Evolutionary conservation across 1,140 invertebrate species (phyloP).

Genomic region (Papilio helenus): DNA sequence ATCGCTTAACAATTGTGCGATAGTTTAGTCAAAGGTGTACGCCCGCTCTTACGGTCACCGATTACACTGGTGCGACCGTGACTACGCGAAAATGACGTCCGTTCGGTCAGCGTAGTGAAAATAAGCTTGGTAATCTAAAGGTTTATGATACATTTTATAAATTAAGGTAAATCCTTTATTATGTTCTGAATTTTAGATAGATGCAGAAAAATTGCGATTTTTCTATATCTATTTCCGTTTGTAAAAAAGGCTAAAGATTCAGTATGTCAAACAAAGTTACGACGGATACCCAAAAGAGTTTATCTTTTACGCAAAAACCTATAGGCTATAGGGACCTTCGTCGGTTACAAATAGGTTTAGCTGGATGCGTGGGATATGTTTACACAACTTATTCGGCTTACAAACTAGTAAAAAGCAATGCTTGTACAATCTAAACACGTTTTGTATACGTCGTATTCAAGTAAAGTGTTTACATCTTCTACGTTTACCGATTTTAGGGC

Average conservation of each 20-base stretch:
- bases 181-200: no score
- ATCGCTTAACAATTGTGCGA: no score
- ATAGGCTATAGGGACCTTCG: slow-evolving; percentile 33
- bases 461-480: slow-evolving; percentile 18
- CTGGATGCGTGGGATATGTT: slow-evolving; percentile 26
- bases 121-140: no score
- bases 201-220: no score
- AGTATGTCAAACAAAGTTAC: slow-evolving; percentile 26
- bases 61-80: no score
- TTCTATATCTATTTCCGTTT: neutral
- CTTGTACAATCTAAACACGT: slow-evolving; percentile 39
- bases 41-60: no score
- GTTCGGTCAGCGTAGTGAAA: no score
- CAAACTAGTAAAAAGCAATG: slow-evolving; percentile 37
- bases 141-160: no score
- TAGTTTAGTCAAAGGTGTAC: no score
- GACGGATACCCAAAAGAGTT: slow-evolving; percentile 31
- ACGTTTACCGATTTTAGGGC: neutral
- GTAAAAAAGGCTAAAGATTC: slow-evolving; percentile 2
- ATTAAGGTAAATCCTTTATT: no score
- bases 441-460: slow-evolving; percentile 28
- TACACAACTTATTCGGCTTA: slow-evolving; percentile 30
- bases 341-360: slow-evolving; percentile 33
- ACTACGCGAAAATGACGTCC: no score
- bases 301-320: slow-evolving; percentile 33